Evolutionary conservation across 64 coral and sea anemone species (phyloP), one percentile per base, ranked within the genome.

Genomic region (Actinia equina): DNA sequence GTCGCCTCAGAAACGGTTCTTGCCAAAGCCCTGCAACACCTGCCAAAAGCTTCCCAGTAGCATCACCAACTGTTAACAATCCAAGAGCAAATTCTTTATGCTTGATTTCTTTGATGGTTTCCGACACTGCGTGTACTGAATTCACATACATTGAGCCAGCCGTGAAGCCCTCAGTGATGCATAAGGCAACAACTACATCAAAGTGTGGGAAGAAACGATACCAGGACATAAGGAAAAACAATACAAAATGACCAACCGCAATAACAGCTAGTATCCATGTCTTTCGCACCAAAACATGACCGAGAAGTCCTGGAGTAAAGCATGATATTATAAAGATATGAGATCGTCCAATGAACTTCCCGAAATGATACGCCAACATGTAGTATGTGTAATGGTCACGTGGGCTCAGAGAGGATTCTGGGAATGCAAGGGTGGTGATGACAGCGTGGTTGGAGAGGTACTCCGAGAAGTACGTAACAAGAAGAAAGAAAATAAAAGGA

Each of bases 321-420:
- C 78, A 71, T 37, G 91, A 86, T 55, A 96, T 67, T 23, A 96
- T 27, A 53, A 96, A 84, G 42, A 96, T 77, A 74, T 96, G 88
- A 67, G 94, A 96, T 42, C 94, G 79, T 17, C 94, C 94, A 3
- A 96, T 80, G 71, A 96, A 96, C 19, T 96, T 96, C 6, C 94
- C 94, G 30, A 88, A 67, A 27, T 96, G 90, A 90, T 96, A 96
- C 9, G 88, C 27, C 25, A 86, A 86, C 70, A 96, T 90, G 77
- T 96, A 96, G 65, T 96, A 95, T 2, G 92, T 85, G 58, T 96
- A 96, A 71, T 96, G 94, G n/a, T 96, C 94, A 59, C 94, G 83
- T 26, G 94, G 94, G 11, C 30, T 87, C n/a, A 96, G 89, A 3
- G 84, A 69, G 58, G 91, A 84, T 12, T 88, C 93, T 55, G 84